A percentile compares a stretch with the other conserved stretches of the same genome.
Conservation (phyloP, 2,113 vertebrate genomes). For the Tauraco erythrolophus region DNA sequence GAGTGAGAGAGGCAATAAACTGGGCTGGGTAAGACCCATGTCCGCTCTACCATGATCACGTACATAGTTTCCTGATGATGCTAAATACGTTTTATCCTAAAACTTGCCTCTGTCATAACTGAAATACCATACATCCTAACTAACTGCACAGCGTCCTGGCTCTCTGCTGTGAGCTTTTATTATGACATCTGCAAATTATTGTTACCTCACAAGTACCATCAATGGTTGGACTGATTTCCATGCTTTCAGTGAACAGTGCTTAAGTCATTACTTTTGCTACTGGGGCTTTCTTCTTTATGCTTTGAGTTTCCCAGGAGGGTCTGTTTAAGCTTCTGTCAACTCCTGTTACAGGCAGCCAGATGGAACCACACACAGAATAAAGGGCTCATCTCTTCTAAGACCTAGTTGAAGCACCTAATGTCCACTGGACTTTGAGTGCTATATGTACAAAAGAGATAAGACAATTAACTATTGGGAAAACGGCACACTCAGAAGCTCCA, state of each 20-base stretch:
- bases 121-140: background rate
- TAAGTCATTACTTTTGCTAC: background rate
- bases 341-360: background rate
- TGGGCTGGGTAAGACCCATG: background rate
- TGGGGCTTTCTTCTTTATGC: background rate
- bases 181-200: background rate
- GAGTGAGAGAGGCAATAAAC: background rate
- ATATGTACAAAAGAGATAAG: background rate
- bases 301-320: background rate
- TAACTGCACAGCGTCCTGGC: background rate
- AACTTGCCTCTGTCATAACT: background rate
- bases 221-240: background rate
- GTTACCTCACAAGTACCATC: background rate
- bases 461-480: background rate
- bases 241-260: background rate
- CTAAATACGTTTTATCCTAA: background rate
- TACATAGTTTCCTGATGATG: background rate
- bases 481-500: background rate
- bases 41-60: background rate
- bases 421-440: background rate
- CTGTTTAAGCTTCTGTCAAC: background rate
- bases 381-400: background rate
- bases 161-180: background rate
- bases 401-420: background rate
- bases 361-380: background rate